Evolutionary conservation across 2,888 invertebrate genomes (phyloP), one percentile per base, ranked within the genome.

Genomic region (Agonopterix subpropinquella): DNA sequence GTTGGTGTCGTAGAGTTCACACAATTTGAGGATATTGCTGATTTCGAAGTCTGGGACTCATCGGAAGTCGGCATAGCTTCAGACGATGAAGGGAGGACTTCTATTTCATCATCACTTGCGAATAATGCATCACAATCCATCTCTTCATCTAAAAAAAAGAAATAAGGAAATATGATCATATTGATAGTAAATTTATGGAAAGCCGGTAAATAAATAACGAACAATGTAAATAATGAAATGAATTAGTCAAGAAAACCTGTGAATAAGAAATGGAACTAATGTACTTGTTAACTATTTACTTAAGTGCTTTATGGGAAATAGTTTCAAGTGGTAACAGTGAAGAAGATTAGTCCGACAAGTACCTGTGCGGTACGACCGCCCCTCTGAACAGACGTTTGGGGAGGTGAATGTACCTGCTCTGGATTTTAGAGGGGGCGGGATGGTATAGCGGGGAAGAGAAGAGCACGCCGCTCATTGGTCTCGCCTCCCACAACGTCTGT

Each of bases 41-140:
- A 77, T 55, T 78, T 80, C 45, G 70, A 66, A 36, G 59, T 37
- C 47, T 63, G 61, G 43, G 61, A 57, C n/a, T 39, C 39, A 4
- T 9, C n/a, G 43, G 62, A 58, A 39, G 64, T 52, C n/a, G 71
- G 53, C 39, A 59, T 60, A 11, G 58, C 61, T 43, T 78, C 77
- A 49, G 67, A 55, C 13, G 70, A 61, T 44, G 71, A 52, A 5
- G 82, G 81, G 39, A 87, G 60, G 9, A 88, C 80, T 64, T 85
- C 89, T 54, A 91, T 87, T 59, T 92, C 92, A 59, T 91, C 90
- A 70, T 91, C 92, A 74, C 91, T 91, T 49, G 92, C 92, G 77
- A 92, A 92, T 51, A 92, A 76, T 56, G 90, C 90, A 45, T 52
- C 49, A 47, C 52, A 49, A 5, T 52, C 52, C 52, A 52, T 52